These are phyloP conservation scores for Hecatera dysodea DNA, from an alignment of 2,888 invertebrate species.

Conservation along the genomic window DNA sequence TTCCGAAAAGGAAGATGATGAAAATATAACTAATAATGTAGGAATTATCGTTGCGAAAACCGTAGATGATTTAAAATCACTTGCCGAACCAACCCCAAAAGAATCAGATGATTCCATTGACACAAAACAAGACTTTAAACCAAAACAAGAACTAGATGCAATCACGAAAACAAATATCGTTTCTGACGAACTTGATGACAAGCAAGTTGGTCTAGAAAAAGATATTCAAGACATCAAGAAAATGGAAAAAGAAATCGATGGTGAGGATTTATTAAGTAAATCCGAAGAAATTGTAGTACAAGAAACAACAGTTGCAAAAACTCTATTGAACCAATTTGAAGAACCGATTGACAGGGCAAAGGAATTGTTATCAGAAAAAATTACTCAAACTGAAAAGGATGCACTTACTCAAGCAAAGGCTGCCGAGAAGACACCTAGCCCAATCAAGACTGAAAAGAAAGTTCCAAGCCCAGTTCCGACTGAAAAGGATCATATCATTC, in stretches of 20 bases:
- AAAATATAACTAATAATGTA: constrained; percentile 8
- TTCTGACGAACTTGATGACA: constrained; percentile 80
- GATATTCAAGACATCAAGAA: constrained; percentile 64
- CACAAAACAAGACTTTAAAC: constrained; percentile 19
- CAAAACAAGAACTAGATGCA: constrained; percentile 18
- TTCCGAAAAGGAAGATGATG: constrained; percentile 50
- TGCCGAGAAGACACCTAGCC: not conserved
- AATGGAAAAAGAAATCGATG: constrained; percentile 58
- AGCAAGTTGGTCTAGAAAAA: constrained; percentile 85
- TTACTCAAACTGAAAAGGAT: not conserved
- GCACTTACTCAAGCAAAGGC: not conserved
- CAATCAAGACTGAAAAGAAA: not conserved
- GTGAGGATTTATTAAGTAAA: constrained; percentile 48
- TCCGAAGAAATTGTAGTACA: constrained; percentile 5
- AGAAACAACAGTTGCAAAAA: not conserved
- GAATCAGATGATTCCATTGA: constrained; percentile 15
- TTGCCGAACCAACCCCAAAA: constrained; percentile 14
- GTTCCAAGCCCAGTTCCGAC: not conserved
- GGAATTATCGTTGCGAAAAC: constrained; percentile 13
- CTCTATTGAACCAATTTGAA: not conserved
- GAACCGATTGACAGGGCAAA: constrained; percentile 4
- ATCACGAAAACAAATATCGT: constrained; percentile 37
- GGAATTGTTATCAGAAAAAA: constrained; percentile 11
- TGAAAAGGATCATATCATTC: too few relatives aligned
- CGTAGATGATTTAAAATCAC: constrained; percentile 14